Conservation (phyloP, 2,113 vertebrate species). For the Laterallus jamaicensis region DNA sequence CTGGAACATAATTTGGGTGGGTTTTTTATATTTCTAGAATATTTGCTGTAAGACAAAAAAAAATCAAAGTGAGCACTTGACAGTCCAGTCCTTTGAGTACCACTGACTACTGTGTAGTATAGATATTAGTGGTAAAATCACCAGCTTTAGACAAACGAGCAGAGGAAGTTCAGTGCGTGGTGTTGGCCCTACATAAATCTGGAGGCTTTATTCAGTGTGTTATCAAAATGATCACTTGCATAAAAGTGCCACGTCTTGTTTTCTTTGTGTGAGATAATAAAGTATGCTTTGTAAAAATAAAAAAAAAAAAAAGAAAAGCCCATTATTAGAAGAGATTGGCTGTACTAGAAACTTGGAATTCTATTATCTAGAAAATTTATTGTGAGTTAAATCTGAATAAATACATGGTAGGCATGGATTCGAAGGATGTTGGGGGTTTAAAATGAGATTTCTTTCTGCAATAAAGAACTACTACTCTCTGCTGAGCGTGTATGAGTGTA, state of each 20-base stretch:
- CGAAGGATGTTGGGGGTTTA: background rate
- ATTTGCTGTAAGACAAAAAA: background rate
- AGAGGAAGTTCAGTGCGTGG: background rate
- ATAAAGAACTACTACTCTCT: background rate
- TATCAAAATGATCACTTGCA: background rate
- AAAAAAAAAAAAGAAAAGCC: background rate
- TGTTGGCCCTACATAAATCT: background rate
- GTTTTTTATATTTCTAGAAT: background rate
- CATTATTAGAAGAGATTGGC: slow-evolving; percentile 9
- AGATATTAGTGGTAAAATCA: background rate
- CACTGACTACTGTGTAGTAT: background rate
- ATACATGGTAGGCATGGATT: background rate
- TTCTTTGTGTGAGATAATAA: slow-evolving; percentile 3
- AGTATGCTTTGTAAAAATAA: background rate
- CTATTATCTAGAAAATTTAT: background rate
- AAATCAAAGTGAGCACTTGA: background rate
- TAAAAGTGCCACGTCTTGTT: background rate
- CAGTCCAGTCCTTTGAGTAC: background rate
- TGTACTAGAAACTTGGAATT: background rate
- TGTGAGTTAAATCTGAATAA: background rate
- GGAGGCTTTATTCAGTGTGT: background rate
- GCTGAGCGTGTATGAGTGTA: background rate
- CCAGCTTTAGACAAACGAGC: background rate
- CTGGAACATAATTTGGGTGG: background rate
- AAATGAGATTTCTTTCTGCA: background rate